Conservation (phyloP, 1,140 invertebrate species). For the Aphis craccivora region DNA sequence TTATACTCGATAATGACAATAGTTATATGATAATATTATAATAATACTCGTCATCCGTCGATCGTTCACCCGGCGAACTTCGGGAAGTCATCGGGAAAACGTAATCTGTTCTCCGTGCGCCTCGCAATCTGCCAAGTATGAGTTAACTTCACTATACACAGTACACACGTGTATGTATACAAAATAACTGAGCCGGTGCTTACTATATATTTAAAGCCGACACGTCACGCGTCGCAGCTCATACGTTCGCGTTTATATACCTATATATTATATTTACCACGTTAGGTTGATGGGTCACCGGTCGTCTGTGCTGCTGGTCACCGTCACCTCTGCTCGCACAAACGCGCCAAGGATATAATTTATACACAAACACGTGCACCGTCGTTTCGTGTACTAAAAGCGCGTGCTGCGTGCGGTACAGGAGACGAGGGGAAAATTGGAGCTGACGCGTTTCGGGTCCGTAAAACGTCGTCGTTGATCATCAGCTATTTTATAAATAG, state of each 20-base stretch:
- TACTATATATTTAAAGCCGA: background rate
- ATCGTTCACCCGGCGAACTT: background rate
- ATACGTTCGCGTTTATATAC: background rate
- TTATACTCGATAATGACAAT: background rate
- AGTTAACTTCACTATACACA: background rate
- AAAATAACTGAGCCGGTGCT: background rate
- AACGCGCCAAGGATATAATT: background rate
- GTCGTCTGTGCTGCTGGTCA: background rate
- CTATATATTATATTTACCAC: background rate
- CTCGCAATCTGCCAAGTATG: too few relatives aligned
- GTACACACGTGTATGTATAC: too few relatives aligned
- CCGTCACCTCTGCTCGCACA: background rate
- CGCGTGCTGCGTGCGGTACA: too few relatives aligned
- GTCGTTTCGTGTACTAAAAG: background rate
- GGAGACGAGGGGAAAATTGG: too few relatives aligned
- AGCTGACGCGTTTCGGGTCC: background rate
- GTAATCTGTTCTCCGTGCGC: background rate
- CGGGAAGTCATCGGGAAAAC: background rate
- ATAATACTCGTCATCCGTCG: background rate
- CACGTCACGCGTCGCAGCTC: background rate
- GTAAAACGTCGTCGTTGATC: too few relatives aligned
- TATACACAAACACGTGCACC: background rate
- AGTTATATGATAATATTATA: too few relatives aligned
- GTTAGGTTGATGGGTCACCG: conserved; percentile 9
- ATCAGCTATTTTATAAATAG: background rate